A percentile compares a stretch with the other conserved stretches of the same genome.
phyloP scores from a whole-genome alignment of 2,888 invertebrate species.

The Hyalella azteca region DNA sequence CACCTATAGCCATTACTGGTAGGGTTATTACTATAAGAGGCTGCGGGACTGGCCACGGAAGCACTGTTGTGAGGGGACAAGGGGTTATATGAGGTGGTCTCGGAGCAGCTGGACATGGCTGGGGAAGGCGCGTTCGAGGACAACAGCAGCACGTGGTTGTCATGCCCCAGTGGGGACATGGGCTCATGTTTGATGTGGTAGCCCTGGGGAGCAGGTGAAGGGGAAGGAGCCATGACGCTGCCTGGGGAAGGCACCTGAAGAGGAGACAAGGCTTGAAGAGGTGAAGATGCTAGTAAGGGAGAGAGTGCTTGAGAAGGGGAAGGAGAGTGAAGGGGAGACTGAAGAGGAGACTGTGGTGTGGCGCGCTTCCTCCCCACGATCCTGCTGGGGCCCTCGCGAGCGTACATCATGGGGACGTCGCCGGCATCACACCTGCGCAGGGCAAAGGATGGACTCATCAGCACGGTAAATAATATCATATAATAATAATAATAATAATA shows the following conservation, averaged over 20 bases:
- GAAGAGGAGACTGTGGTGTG: not conserved
- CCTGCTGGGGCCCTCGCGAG: not conserved
- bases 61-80: slow-evolving; percentile 2
- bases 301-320: slow-evolving; percentile 1
- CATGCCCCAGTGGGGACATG: not conserved
- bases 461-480: no score
- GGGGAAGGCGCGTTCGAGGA: slow-evolving; percentile 1
- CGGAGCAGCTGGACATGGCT: slow-evolving; percentile 17
- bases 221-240: slow-evolving; percentile 7
- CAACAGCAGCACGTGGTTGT: slow-evolving; percentile 1
- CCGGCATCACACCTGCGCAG: not conserved
- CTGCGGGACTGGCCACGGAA: not conserved
- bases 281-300: not conserved
- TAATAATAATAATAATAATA: no score
- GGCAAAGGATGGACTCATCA: no score
- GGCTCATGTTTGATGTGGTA: not conserved
- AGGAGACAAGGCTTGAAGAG: not conserved
- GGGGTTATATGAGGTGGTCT: not conserved
- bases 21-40: not conserved
- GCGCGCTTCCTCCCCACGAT: slow-evolving; percentile 8
- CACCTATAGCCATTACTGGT: slow-evolving; percentile 12
- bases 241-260: slow-evolving; percentile 1
- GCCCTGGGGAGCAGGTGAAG: not conserved
- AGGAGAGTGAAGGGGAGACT: slow-evolving; percentile 34
- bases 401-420: slow-evolving; percentile 15